Percentiles rank a stretch among this genome's conserved stretches.
Conservation (phyloP, 2,797 vertebrate species). For the Pelochelys cantorii region DNA sequence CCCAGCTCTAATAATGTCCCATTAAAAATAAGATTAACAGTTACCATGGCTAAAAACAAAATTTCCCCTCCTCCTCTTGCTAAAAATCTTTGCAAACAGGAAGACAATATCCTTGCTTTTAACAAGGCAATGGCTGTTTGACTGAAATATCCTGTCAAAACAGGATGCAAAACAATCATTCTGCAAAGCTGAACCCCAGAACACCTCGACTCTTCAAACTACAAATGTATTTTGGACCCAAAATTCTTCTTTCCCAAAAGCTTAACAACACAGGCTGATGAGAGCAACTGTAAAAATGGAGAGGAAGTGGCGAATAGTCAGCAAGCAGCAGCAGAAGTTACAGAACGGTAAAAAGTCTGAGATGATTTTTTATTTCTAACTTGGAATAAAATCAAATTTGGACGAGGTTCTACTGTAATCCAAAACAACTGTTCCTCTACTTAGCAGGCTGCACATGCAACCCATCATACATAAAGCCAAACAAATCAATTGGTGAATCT, state of each 20-base stretch:
- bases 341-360: background rate
- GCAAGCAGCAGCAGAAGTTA: background rate
- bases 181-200: background rate
- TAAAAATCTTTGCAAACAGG: conserved; percentile 26
- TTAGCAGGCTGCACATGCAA: background rate
- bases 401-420: background rate
- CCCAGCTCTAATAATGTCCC: conserved; percentile 43
- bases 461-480: fast-evolving
- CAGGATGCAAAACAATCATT: background rate
- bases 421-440: background rate
- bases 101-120: fast-evolving
- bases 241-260: background rate
- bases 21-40: conserved; percentile 31
- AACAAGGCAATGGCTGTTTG: background rate
- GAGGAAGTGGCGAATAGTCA: fast-evolving
- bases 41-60: background rate
- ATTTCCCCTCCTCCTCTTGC: background rate
- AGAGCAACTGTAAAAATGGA: background rate
- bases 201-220: background rate
- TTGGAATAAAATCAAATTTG: background rate
- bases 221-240: background rate
- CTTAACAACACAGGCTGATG: background rate
- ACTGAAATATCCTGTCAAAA: background rate
- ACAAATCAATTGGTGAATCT: background rate
- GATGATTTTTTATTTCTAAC: background rate